Conservation (phyloP, 2,888 invertebrate species). For the Drosophila heteroneura region DNA sequence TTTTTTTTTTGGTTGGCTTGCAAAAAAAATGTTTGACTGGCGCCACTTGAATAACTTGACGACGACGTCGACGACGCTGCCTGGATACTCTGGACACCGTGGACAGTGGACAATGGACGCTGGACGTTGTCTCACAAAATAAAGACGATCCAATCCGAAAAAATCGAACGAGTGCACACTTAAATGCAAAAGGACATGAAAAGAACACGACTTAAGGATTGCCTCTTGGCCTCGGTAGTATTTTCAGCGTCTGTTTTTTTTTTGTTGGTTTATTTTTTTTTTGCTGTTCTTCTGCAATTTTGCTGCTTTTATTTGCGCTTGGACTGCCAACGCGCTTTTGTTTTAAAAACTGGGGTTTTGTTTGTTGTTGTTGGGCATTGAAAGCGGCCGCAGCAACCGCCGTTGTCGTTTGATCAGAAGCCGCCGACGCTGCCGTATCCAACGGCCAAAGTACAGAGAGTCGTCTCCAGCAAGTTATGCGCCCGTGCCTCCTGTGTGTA, state of each 20-base stretch:
- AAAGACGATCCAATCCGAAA: constrained; percentile 72
- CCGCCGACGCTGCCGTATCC: constrained; percentile 42
- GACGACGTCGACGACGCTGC: constrained; percentile 49
- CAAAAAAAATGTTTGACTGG: constrained; percentile 82
- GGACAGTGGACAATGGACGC: constrained; percentile 6
- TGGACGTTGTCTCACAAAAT: constrained; percentile 63
- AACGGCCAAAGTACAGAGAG: constrained; percentile 25
- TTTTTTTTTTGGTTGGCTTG: constrained; percentile 40
- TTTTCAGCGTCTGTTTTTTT: constrained; percentile 1
- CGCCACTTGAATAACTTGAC: constrained; percentile 84
- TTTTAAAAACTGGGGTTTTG: constrained; percentile 53
- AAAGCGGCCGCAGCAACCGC: constrained; percentile 54
- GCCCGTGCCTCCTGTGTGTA: constrained; percentile 42
- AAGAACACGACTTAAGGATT: constrained; percentile 78
- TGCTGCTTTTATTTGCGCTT: constrained; percentile 24
- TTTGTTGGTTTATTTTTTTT: background rate
- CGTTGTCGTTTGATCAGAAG: constrained; percentile 74
- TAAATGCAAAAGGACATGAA: constrained; percentile 80
- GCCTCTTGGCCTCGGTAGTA: constrained; percentile 33
- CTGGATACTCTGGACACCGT: constrained; percentile 16
- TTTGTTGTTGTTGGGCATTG: constrained; percentile 54
- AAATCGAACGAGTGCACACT: constrained; percentile 76
- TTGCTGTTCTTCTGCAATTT: constrained; percentile 26
- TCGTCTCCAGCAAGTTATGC: constrained; percentile 54
- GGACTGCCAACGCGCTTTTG: constrained; percentile 77